phyloP scores from a whole-genome alignment of 92 coral and sea anemone species.

The Phenganax stokvisi region DNA sequence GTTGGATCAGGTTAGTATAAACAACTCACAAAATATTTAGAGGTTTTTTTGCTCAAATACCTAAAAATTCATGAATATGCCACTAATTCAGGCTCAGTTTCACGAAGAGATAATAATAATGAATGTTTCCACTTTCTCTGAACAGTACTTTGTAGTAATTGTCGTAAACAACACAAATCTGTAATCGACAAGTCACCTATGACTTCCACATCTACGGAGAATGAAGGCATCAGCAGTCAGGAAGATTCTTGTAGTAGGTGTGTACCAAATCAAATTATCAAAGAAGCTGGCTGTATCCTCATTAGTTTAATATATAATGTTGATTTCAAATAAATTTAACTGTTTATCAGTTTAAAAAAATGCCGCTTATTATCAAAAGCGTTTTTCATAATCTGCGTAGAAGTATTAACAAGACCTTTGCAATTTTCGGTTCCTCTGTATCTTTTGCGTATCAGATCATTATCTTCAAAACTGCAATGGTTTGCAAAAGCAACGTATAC shows the following conservation, averaged over 20 bases:
- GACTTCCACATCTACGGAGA: conserved; percentile 2
- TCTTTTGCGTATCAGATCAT: background rate
- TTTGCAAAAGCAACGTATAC: background rate
- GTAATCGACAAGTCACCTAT: conserved; percentile 11
- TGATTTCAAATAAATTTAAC: background rate
- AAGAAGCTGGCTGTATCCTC: too few species aligned
- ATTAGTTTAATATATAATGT: background rate
- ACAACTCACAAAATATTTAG: background rate
- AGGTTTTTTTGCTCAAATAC: background rate
- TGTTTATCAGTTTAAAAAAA: background rate
- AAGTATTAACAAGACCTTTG: background rate
- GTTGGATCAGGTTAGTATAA: conserved; percentile 53
- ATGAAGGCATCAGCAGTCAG: conserved; percentile 8
- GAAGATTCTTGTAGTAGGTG: conserved; percentile 3
- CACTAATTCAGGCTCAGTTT: conserved; percentile 1
- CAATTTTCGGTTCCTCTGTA: background rate
- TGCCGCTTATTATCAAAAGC: background rate
- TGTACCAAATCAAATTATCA: too few species aligned
- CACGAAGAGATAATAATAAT: background rate
- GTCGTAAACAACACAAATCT: conserved; percentile 8
- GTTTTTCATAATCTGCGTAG: background rate
- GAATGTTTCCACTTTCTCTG: background rate
- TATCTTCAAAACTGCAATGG: conserved; percentile 9
- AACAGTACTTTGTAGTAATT: conserved; percentile 11
- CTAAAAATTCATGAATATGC: background rate